These are phyloP conservation scores for Caenorhabditis briggsae DNA, from an alignment of 1,140 invertebrate species.

Conservation along the genomic window DNA sequence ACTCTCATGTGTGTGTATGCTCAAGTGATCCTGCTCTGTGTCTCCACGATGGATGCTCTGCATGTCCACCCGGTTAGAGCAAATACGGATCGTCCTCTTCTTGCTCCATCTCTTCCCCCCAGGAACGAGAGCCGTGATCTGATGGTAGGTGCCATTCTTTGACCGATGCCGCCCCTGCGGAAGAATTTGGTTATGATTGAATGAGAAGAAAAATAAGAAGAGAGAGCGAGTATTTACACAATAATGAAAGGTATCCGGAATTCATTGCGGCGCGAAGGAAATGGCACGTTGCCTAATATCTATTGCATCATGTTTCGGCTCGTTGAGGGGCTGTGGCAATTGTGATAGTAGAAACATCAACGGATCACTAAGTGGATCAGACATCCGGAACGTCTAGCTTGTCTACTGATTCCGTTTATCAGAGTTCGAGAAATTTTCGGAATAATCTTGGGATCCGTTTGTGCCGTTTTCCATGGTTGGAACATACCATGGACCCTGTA, in stretches of 20 bases:
- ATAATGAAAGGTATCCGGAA: neutral
- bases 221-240: too few relatives aligned
- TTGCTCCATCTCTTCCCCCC: neutral
- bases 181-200: slow-evolving; percentile 30
- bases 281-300: neutral
- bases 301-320: neutral
- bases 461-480: too few relatives aligned
- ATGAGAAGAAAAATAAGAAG: neutral
- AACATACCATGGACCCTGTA: too few relatives aligned
- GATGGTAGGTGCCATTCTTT: slow-evolving; percentile 45
- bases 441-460: too few relatives aligned
- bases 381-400: too few relatives aligned
- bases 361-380: too few relatives aligned
- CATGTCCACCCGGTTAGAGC: slow-evolving; percentile 23
- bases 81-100: slow-evolving; percentile 37
- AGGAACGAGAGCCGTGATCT: neutral
- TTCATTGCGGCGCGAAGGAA: neutral
- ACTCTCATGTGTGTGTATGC: slow-evolving; percentile 41
- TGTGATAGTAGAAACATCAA: too few relatives aligned
- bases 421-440: too few relatives aligned
- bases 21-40: slow-evolving; percentile 53
- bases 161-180: slow-evolving; percentile 24
- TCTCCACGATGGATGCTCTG: neutral
- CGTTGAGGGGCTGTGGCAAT: neutral
- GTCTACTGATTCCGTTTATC: too few relatives aligned